These are phyloP conservation scores for Synanthedon formicaeformis DNA, from an alignment of 2,888 invertebrate species.

Conservation along the genomic window DNA sequence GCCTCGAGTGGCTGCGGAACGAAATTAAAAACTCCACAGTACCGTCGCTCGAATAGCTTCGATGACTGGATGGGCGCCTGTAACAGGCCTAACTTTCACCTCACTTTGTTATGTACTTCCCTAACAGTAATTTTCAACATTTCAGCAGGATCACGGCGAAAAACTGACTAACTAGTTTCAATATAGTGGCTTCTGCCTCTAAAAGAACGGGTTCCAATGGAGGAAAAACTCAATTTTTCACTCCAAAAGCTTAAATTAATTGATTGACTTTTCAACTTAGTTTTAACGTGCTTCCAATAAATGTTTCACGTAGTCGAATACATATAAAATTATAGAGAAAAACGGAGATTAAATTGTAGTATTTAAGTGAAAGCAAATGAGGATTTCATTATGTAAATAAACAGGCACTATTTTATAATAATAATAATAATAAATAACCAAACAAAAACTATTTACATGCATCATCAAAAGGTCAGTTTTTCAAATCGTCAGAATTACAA, in stretches of 20 bases:
- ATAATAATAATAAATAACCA: too few species aligned
- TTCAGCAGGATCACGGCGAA: conserved; percentile 30
- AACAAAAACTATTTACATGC: too few species aligned
- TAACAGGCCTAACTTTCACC: conserved; percentile 59
- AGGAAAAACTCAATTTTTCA: background rate
- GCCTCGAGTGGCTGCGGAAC: conserved; percentile 61
- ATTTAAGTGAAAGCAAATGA: too few species aligned
- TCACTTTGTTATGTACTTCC: conserved; percentile 53
- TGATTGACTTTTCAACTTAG: too few species aligned
- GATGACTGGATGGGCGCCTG: conserved; percentile 39
- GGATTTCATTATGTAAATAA: too few species aligned
- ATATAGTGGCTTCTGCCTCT: background rate
- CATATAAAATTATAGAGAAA: background rate
- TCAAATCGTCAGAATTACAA: too few species aligned
- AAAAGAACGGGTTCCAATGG: background rate
- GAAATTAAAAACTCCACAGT: conserved; percentile 63
- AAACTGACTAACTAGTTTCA: conserved; percentile 13
- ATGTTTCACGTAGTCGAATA: background rate
- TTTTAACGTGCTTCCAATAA: too few species aligned
- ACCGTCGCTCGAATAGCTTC: conserved; percentile 40
- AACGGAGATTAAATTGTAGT: background rate
- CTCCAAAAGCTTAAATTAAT: background rate
- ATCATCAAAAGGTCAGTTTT: too few species aligned
- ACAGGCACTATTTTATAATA: too few species aligned
- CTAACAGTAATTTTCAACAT: conserved; percentile 39